phyloP scores from a whole-genome alignment of 2,888 invertebrate species.

The Dione vanillae region DNA sequence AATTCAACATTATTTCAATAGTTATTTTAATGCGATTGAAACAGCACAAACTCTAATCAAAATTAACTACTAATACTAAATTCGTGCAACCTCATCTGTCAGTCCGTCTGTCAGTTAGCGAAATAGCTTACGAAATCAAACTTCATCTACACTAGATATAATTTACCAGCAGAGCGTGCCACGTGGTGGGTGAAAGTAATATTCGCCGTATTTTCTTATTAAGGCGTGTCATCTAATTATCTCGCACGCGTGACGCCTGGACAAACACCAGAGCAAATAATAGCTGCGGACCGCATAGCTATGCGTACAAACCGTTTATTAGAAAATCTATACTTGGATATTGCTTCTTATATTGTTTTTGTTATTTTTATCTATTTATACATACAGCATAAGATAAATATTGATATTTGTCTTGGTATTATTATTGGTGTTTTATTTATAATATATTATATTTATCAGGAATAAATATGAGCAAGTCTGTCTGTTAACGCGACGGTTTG shows the following conservation, averaged over 20 bases:
- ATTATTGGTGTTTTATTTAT: not conserved
- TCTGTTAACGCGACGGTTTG: too few relatives aligned
- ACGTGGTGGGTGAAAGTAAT: constrained; percentile 18
- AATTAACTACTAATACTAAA: too few relatives aligned
- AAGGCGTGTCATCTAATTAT: constrained; percentile 34
- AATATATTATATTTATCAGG: too few relatives aligned
- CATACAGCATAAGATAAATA: not conserved
- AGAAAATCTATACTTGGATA: constrained; percentile 27
- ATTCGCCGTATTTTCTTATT: constrained; percentile 26
- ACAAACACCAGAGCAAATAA: constrained; percentile 40
- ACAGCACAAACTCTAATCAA: too few relatives aligned
- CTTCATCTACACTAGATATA: not conserved
- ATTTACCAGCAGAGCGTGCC: not conserved
- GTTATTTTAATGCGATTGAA: too few relatives aligned
- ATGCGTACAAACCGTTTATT: constrained; percentile 30
- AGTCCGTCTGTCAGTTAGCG: too few relatives aligned
- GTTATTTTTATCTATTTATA: constrained; percentile 9
- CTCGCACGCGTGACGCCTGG: constrained; percentile 27
- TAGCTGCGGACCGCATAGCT: constrained; percentile 27
- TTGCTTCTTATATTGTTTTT: constrained; percentile 28
- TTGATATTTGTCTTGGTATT: not conserved
- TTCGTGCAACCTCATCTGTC: too few relatives aligned
- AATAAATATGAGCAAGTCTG: too few relatives aligned
- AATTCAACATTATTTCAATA: too few relatives aligned
- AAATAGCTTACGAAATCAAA: constrained; percentile 1